Evolutionary conservation across 1,140 invertebrate species (phyloP), one percentile per base, ranked within the genome.

Genomic region (Pseudoatta argentina): DNA sequence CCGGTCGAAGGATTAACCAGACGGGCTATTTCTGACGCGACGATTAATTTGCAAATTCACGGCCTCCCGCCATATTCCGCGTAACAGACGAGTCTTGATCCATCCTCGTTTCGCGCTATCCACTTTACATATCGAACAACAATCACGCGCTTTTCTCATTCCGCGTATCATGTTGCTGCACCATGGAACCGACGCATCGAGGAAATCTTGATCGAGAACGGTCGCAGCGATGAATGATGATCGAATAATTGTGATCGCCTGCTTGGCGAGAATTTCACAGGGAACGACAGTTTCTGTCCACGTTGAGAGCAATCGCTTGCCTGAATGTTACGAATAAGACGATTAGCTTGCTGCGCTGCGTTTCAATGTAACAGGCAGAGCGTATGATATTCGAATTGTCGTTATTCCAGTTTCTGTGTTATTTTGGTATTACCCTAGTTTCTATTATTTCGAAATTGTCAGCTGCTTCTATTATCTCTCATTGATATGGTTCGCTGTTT

Each of bases 21-120:
- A 24, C 53, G n/a, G 24, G 39, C 14, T 78, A 86, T 69, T 63
- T 79, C 87, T 69, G 87, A 88, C 75, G 87, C 34, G 71, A 76
- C 87, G 57, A 89, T 89, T 77, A 88, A 88, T 89, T 71, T 76
- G 63, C 83, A 67, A 81, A 88, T 81, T 78, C 64, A 24, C 66
- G 21, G 12, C 77, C 48, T 44, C 48, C 30, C 27, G 5, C 7
- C 61, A 30, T 30, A n/a, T 8, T 18, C 27, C 16, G 18, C 34
- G 21, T n/a, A 61, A 61, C 39, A n/a, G 16, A 30, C 14, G 48
- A 67, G n/a, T 24, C 39, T 61, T 30, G 53, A 82, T 82, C 57
- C 39, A 8, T 5, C n/a, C 75, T 30, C 61, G 77, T 53, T 66
- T 79, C 78, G 39, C 16, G 5, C 57, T 39, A 24, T 5, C 39